A percentile compares a stretch with the other conserved stretches of the same genome.
Evolutionary conservation across 2,888 invertebrate genomes (phyloP).

Genomic region (Microplitis deprimator): DNA sequence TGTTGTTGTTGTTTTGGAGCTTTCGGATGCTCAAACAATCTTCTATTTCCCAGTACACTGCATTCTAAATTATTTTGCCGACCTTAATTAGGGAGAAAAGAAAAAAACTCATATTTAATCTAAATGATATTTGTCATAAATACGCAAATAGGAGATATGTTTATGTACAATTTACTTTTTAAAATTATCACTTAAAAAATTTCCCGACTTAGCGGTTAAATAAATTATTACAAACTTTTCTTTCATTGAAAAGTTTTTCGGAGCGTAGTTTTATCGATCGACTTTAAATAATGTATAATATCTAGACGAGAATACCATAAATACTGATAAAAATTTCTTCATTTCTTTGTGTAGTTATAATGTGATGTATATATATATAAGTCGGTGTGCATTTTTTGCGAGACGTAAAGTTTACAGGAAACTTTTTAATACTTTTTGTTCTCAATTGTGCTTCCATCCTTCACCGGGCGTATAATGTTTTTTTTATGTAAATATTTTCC

Average conservation of each 20-base stretch:
- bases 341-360: constrained; percentile 9
- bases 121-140: too few species aligned
- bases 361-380: not conserved
- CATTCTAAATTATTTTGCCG: not conserved
- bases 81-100: not conserved
- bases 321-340: constrained; percentile 35
- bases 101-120: too few species aligned
- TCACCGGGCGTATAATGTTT: not conserved
- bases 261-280: constrained; percentile 24
- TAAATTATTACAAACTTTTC: not conserved
- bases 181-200: too few species aligned
- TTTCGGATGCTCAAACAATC: not conserved
- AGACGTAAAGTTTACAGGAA: not conserved
- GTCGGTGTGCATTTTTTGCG: not conserved
- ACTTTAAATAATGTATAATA: constrained; percentile 16
- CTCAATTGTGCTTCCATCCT: not conserved
- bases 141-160: too few species aligned
- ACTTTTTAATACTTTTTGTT: not conserved
- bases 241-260: constrained; percentile 12
- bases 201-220: too few species aligned
- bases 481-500: not conserved
- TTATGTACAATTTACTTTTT: too few species aligned
- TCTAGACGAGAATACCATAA: constrained; percentile 21
- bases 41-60: not conserved
- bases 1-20: not conserved